Evolutionary conservation across 2,888 invertebrate species (phyloP), one percentile per base, ranked within the genome.

Genomic region (Cryptus armator): DNA sequence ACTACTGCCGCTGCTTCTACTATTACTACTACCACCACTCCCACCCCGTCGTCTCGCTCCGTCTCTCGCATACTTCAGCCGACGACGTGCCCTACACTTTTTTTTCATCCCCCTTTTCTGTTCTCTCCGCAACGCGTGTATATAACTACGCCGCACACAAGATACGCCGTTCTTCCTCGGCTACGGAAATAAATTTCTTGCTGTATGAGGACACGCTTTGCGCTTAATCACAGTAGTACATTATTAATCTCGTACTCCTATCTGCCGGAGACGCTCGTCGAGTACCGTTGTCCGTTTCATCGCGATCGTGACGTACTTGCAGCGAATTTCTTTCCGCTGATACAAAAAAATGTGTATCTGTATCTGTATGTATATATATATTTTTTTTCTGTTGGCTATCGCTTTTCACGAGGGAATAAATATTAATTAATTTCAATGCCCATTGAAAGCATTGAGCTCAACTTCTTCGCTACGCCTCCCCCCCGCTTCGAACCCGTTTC

Each of bases 401-500:
- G 48, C 75, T 70, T 78, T 64, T 62, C 37, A 14, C 14, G 32
- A 53, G 43, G 78, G 48, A 46, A 82, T 85, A 48, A 78, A 84
- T 82, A 82, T 81, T 67, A 66, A 85, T 80, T 76, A 76, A 82
- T 79, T 79, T 76, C 76, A 32, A 79, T 76, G 79, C 82, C 67
- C 71, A 81, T 84, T 64, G 56, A 74, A 53, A 72, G 46, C 46
- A 3, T 16, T n/a, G 62, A 78, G 56, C 19, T 59, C 70, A 24
- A 66, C 12, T 75, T 71, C 46, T 29, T 19, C 46, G 16, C 19
- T n/a, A 29, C 16, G 37, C 37, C 37, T 37, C 37, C 37, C 24
- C 24, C 7, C 37, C 1, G 72, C 62, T 46, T 68, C 62, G 24
- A 77, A 78, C 62, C 59, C 24, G 64, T 24, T 24, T 37, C 46